These are phyloP conservation scores for Xenopus laevis DNA, from an alignment of 2,113 vertebrate genomes.

Conservation along the genomic window DNA sequence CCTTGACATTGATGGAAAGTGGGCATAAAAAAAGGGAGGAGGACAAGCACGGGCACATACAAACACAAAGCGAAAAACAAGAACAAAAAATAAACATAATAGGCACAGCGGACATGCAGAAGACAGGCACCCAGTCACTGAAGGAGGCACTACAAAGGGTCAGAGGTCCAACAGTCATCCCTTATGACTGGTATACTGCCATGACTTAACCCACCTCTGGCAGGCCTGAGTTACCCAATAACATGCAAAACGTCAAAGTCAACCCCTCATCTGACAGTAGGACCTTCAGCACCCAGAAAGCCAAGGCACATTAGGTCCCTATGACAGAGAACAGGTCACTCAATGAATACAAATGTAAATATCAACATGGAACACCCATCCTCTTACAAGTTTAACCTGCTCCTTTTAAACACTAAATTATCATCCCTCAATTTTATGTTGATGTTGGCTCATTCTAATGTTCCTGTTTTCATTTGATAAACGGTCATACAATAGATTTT, in stretches of 20 bases:
- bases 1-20: slow-evolving; percentile 83
- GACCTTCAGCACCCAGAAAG: neutral
- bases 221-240: slow-evolving; percentile 16
- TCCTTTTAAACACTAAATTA: neutral
- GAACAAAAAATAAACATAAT: slow-evolving; percentile 81
- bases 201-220: slow-evolving; percentile 1
- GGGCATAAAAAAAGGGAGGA: slow-evolving; percentile 72
- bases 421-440: too few relatives aligned
- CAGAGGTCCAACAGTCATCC: neutral
- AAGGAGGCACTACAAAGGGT: neutral
- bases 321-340: neutral
- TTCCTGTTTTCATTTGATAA: too few relatives aligned
- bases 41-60: slow-evolving; percentile 76
- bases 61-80: slow-evolving; percentile 81
- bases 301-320: neutral
- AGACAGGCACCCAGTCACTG: slow-evolving; percentile 47
- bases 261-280: slow-evolving; percentile 1
- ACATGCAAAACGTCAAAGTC: slow-evolving; percentile 31
- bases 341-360: neutral
- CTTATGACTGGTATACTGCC: neutral
- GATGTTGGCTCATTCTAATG: too few relatives aligned
- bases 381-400: neutral
- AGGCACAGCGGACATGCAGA: slow-evolving; percentile 78
- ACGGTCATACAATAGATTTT: too few relatives aligned
- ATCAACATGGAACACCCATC: slow-evolving; percentile 14